A percentile compares a stretch with the other conserved stretches of the same genome.
Evolutionary conservation across 2,113 vertebrate genomes (phyloP).

Genomic region (Lepus timidus): DNA sequence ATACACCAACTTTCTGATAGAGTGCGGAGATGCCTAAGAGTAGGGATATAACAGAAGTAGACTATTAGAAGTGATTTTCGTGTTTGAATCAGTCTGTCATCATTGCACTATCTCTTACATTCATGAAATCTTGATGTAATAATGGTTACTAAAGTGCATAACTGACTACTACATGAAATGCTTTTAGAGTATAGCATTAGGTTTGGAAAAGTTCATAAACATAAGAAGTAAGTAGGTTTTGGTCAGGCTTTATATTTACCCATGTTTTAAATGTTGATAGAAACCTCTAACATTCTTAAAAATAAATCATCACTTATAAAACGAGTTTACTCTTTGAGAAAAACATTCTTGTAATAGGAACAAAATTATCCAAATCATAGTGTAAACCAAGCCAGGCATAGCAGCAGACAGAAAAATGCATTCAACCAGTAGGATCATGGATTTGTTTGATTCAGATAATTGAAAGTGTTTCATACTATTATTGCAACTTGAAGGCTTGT

Average conservation of each 20-base stretch:
- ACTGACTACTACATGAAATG: background rate
- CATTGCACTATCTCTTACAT: background rate
- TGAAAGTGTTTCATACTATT: slow-evolving; percentile 99
- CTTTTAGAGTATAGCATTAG: background rate
- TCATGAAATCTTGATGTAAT: slow-evolving; percentile 50
- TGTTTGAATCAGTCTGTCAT: slow-evolving; percentile 29
- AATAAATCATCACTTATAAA: slow-evolving; percentile 81
- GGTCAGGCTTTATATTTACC: slow-evolving; percentile 59
- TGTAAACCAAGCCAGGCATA: slow-evolving; percentile 88
- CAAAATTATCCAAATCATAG: slow-evolving; percentile 85
- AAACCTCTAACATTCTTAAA: slow-evolving; percentile 68
- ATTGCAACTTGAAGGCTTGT: slow-evolving; percentile 97
- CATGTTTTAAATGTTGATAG: slow-evolving; percentile 62
- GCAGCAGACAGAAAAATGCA: slow-evolving; percentile 89
- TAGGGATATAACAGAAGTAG: background rate
- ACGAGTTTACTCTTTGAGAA: slow-evolving; percentile 74
- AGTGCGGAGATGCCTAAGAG: background rate
- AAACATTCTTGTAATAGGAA: slow-evolving; percentile 81
- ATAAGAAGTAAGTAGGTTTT: slow-evolving; percentile 42
- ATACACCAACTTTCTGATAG: background rate
- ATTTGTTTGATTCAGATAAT: slow-evolving; percentile 99
- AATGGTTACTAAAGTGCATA: background rate
- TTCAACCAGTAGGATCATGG: slow-evolving; percentile 94
- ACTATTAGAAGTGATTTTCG: background rate
- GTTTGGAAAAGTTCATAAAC: slow-evolving; percentile 8